phyloP scores from a whole-genome alignment of 2,113 vertebrate genomes.

The Baryphthengus martii region DNA sequence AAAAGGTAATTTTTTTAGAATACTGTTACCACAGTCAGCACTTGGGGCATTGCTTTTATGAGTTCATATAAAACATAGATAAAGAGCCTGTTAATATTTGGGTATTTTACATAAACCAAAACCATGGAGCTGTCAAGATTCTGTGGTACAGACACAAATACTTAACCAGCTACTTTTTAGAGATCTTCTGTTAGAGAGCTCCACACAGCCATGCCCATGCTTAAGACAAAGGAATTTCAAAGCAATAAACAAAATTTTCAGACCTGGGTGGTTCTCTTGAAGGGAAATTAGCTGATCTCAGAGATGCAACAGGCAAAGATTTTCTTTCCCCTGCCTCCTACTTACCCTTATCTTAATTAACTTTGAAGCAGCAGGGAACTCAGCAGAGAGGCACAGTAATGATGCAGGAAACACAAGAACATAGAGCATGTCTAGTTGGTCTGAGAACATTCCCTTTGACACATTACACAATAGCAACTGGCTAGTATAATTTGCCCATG shows the following conservation, averaged over 20 bases:
- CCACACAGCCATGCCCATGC: not conserved
- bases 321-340: conserved; percentile 30
- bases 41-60: not conserved
- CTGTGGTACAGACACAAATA: not conserved
- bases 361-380: conserved; percentile 59
- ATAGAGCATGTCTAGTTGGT: conserved; percentile 48
- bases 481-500: conserved; percentile 25
- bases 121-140: not conserved
- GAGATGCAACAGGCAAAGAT: conserved; percentile 43
- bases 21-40: not conserved
- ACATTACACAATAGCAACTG: conserved; percentile 61
- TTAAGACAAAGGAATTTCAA: not conserved
- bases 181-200: not conserved
- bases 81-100: not conserved
- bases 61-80: not conserved
- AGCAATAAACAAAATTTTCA: conserved; percentile 11
- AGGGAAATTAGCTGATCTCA: conserved; percentile 57
- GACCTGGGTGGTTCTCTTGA: conserved; percentile 24
- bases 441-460: conserved; percentile 67
- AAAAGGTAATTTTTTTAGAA: not conserved
- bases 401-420: conserved; percentile 64
- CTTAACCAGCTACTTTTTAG: not conserved
- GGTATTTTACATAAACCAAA: not conserved
- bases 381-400: conserved; percentile 60
- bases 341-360: conserved; percentile 68